Percentiles rank a stretch among this genome's conserved stretches.
Conservation (phyloP, 2,113 vertebrate species). For the Phalacrocorax pelagicus region DNA sequence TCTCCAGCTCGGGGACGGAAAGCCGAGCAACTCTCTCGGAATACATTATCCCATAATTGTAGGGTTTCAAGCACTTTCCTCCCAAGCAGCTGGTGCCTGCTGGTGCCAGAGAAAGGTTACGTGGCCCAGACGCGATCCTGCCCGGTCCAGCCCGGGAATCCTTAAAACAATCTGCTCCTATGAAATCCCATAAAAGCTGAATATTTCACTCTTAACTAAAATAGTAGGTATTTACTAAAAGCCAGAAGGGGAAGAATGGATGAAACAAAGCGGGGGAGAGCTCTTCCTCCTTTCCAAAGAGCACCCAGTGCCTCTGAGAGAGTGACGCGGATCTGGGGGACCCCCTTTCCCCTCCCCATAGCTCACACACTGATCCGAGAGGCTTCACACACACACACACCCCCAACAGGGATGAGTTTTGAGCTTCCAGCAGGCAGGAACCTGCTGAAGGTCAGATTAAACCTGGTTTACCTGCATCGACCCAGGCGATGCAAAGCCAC, state of each 20-base stretch:
- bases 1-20: not conserved
- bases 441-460: not conserved
- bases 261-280: not conserved
- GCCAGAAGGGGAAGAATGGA: rapidly evolving
- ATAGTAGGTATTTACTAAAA: not conserved
- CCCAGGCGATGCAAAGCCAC: not conserved
- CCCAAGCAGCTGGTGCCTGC: slow-evolving; percentile 24
- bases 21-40: not conserved
- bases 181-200: not conserved
- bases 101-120: not conserved
- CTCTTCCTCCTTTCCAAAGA: not conserved
- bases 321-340: rapidly evolving
- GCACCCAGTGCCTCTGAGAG: not conserved
- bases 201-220: not conserved
- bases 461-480: not conserved
- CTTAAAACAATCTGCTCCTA: not conserved
- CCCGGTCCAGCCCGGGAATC: not conserved
- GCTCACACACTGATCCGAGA: not conserved
- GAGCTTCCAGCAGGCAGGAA: not conserved
- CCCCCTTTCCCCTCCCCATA: not conserved
- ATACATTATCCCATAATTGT: slow-evolving; percentile 37
- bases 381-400: no score
- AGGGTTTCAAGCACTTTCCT: slow-evolving; percentile 34
- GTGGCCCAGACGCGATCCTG: not conserved
- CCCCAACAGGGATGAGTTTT: not conserved